These are phyloP conservation scores for Drosophila santomea DNA, from an alignment of 1,140 invertebrate species.

Conservation along the genomic window DNA sequence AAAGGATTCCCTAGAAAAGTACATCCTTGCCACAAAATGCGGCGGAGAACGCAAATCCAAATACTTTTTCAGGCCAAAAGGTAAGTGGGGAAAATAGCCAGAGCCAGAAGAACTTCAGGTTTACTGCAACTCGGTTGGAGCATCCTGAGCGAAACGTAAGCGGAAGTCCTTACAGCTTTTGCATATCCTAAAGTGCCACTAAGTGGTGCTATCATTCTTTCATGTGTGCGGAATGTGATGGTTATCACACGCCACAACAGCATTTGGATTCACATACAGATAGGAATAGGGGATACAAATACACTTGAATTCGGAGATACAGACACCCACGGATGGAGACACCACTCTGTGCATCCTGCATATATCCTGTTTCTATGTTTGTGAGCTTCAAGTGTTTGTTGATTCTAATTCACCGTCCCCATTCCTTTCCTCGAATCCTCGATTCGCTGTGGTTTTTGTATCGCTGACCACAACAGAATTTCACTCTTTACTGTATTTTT, in stretches of 20 bases:
- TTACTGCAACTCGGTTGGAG: slow-evolving; percentile 1
- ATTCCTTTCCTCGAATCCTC: slow-evolving; percentile 5
- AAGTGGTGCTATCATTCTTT: slow-evolving; percentile 77
- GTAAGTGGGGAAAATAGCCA: slow-evolving; percentile 16
- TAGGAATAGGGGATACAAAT: slow-evolving; percentile 17
- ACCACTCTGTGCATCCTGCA: slow-evolving; percentile 13
- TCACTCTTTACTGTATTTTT: slow-evolving; percentile 18
- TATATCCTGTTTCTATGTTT: slow-evolving; percentile 20
- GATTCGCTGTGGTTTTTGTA: slow-evolving; percentile 49
- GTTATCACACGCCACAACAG: slow-evolving; percentile 60
- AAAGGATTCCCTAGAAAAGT: not conserved
- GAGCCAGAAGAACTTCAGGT: not conserved
- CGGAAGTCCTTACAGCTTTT: slow-evolving; percentile 76
- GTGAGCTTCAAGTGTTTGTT: slow-evolving; percentile 62
- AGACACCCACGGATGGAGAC: slow-evolving; percentile 6
- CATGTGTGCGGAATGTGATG: slow-evolving; percentile 52
- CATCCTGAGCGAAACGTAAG: slow-evolving; percentile 39
- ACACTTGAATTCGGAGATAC: slow-evolving; percentile 13
- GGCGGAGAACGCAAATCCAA: not conserved
- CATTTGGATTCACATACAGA: slow-evolving; percentile 11
- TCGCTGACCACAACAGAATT: slow-evolving; percentile 76
- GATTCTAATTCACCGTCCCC: slow-evolving; percentile 18
- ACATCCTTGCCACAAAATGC: slow-evolving; percentile 1
- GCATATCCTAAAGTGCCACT: slow-evolving; percentile 80
- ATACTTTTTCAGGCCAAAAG: slow-evolving; percentile 6